Conservation (phyloP, 1,140 invertebrate species). For the Globodera ellingtonae region DNA sequence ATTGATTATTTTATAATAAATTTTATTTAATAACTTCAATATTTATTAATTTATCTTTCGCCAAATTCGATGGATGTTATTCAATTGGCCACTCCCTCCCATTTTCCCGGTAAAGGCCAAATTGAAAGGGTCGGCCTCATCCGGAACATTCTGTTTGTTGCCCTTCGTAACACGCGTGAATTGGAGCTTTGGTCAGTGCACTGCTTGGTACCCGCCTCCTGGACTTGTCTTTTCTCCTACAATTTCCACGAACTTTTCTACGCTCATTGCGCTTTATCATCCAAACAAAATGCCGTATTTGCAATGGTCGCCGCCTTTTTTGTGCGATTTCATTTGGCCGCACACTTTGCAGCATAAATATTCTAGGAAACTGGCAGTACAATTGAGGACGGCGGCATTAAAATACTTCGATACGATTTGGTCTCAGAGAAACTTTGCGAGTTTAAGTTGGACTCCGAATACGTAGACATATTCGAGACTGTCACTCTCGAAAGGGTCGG, state of each 20-base stretch:
- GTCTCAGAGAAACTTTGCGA: not conserved
- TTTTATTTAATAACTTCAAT: not conserved
- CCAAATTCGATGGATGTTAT: slow-evolving; percentile 21
- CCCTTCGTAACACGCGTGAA: not conserved
- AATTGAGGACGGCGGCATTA: slow-evolving; percentile 13
- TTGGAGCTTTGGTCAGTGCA: slow-evolving; percentile 36
- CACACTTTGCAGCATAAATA: not conserved
- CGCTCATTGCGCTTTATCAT: slow-evolving; percentile 27
- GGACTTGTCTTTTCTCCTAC: slow-evolving; percentile 23
- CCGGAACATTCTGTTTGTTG: slow-evolving; percentile 33
- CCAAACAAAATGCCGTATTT: slow-evolving; percentile 20
- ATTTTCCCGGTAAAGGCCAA: slow-evolving; percentile 23
- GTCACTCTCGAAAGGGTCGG: slow-evolving; percentile 27
- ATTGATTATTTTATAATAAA: not conserved
- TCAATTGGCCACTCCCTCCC: slow-evolving; percentile 27
- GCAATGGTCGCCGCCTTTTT: slow-evolving; percentile 25
- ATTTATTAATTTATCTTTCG: slow-evolving; percentile 12
- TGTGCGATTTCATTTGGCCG: not conserved
- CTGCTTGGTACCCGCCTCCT: slow-evolving; percentile 30
- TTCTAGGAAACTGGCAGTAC: not conserved
- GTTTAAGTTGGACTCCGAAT: not conserved
- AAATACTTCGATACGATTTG: slow-evolving; percentile 19
- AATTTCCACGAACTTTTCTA: slow-evolving; percentile 36
- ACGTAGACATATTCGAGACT: slow-evolving; percentile 6
- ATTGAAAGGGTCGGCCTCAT: slow-evolving; percentile 31